Evolutionary conservation across 2,888 invertebrate species (phyloP), one percentile per base, ranked within the genome.

Genomic region (Bellardia bayeri): DNA sequence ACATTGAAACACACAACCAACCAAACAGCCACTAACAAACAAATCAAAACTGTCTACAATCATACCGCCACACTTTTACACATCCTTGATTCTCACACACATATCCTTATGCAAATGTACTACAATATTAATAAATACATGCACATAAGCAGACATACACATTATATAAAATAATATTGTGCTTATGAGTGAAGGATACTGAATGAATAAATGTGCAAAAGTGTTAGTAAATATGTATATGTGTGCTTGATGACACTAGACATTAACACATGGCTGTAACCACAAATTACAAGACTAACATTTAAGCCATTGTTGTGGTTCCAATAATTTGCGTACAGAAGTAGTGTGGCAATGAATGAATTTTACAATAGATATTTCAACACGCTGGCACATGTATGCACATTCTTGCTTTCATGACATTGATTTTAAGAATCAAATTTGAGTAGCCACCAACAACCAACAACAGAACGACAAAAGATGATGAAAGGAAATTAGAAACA

Each of bases 291-390:
- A 71, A 74, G 79, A 75, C 82, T 82, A 69, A 61, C 78, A 84
- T 87, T 84, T 74, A 78, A 87, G 87, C 78, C 81, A 78, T 87
- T 66, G 78, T 82, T 78, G 81, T 69, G 81, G 87, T 80, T 66
- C 42, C 56, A 78, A 54, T 84, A 84, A 87, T 84, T 87, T 87
- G 78, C 56, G 61, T 84, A 61, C 63, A 37, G 37, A 45, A 78
- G 42, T 71, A 72, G 58, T 72, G 66, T 66, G 64, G 66, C 58
- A 71, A 49, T 82, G 71, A 79, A 84, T 33, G 58, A 64, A 66
- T 23, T 66, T 64, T 9, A 30, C 64, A 58, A 68, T 42, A 49
- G 14, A 49, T 45, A 37, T 74, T 58, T 30, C 11, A 66, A 51
- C 71, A 49, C 40, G 45, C n/a, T 14, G 56, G 14, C 66, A 74